phyloP scores from a whole-genome alignment of 2,797 vertebrate genomes.

The Sebastes hubbsi region DNA sequence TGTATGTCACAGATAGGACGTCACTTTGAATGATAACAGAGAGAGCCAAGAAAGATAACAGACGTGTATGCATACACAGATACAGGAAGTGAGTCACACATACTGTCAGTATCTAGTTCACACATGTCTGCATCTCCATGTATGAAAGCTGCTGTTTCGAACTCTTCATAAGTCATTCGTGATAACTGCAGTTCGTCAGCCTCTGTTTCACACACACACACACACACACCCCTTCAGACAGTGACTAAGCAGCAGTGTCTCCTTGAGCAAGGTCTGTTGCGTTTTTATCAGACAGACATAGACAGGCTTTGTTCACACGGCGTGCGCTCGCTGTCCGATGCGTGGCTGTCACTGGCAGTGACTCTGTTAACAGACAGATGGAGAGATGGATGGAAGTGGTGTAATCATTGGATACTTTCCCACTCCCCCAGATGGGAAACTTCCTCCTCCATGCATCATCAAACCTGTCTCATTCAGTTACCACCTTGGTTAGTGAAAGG shows the following conservation, averaged over 20 bases:
- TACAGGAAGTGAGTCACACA: conserved; percentile 62
- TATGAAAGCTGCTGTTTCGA: conserved; percentile 33
- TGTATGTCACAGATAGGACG: not conserved
- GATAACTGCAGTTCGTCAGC: conserved; percentile 11
- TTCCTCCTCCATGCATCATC: conserved; percentile 52
- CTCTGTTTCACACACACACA: conserved; percentile 5
- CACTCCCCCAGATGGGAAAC: conserved; percentile 45
- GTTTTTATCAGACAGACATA: conserved; percentile 51
- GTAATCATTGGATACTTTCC: conserved; percentile 45
- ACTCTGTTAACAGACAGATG: conserved; percentile 47
- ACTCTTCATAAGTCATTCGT: conserved; percentile 46
- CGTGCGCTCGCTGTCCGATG: conserved; percentile 18
- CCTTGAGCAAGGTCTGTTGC: conserved; percentile 53
- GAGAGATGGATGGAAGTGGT: conserved; percentile 36
- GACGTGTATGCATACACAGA: not conserved
- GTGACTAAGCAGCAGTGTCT: conserved; percentile 68
- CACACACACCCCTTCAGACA: conserved; percentile 34
- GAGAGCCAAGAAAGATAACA: conserved; percentile 5
- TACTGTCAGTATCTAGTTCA: conserved; percentile 20
- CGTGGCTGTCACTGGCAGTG: conserved; percentile 44
- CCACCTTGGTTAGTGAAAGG: conserved; percentile 20
- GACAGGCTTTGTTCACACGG: conserved; percentile 56
- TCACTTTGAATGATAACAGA: not conserved
- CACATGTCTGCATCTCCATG: conserved; percentile 12
- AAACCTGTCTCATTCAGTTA: conserved; percentile 41